Evolutionary conservation across 2,113 vertebrate genomes (phyloP).

Genomic region (Mastomys natalensis): DNA sequence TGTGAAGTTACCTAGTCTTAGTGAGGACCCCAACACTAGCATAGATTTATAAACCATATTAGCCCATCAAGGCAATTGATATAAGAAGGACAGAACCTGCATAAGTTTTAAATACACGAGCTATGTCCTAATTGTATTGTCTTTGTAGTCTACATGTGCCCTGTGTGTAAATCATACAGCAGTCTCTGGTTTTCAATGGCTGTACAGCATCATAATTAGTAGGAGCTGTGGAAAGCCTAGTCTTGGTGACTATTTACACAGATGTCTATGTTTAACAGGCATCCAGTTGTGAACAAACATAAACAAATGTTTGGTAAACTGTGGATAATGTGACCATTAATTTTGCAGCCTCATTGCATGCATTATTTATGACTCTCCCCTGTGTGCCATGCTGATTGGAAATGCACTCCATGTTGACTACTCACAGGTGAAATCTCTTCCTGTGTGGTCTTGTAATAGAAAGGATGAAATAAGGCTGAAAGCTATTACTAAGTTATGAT

Average conservation of each 20-base stretch:
- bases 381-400: conserved; percentile 5
- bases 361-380: conserved; percentile 56
- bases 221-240: conserved; percentile 19
- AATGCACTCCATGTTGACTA: conserved; percentile 43
- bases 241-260: conserved; percentile 30
- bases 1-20: neutral
- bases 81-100: neutral
- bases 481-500: neutral
- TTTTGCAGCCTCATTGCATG: conserved; percentile 27
- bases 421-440: conserved; percentile 58
- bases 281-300: conserved; percentile 31
- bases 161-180: neutral
- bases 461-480: neutral
- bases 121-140: neutral
- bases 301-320: conserved; percentile 45
- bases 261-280: conserved; percentile 44
- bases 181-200: neutral
- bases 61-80: neutral
- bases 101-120: conserved; percentile 18
- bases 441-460: conserved; percentile 18
- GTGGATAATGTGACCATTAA: neutral
- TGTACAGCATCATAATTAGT: conserved; percentile 44
- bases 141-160: neutral
- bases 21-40: neutral
- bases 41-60: neutral